Base-by-base conservation (phyloP, 2,888 invertebrate species). In the Luffia ferchaultella region DNA sequence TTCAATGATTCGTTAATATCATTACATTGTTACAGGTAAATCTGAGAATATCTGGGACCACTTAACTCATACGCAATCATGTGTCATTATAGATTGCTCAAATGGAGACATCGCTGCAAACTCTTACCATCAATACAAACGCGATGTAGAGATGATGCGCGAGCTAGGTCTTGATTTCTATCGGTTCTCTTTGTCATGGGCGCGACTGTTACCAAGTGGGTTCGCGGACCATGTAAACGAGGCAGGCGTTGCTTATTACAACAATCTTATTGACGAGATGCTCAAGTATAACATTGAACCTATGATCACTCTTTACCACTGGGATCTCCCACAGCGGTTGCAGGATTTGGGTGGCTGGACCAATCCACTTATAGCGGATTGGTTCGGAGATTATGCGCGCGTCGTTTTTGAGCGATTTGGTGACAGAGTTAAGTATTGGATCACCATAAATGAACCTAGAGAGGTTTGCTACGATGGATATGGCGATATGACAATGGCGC, bases 91-190 rank as follows among this genome's bases (percentile, higher is more conserved):
- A 2, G 85, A 88, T 57, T 62, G 73, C 16, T 79, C 84, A 50
- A 88, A 86, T 1, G 91, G 87, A 0, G 89, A 91, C 56, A 64
- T 87, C 0, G 87, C 91, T 0, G 87, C 88, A 30, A 88, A 91
- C 63, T 89, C 89, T 12, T 90, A 89, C 64, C 79, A 89, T 62
- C 82, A 76, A 48, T 88, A 86, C 63, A 71, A 80, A 57, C 80
- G 87, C 20, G 86, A 87, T 55, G 70, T 86, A 0, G 63, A 73
- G 52, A 64, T 82, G 47, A 61, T 83, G 50, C 68, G 66, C 43
- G 70, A 82, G 43, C 60, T 87, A 0, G 76, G 78, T 2, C 62
- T 87, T 0, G 63, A 86, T 52, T 85, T 83, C 60, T 88, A 88
- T 59, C 67, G 86, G 42, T 88, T 89, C 64, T 88, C 88, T 2